Base-by-base conservation (phyloP, 2,888 invertebrate species). In the Caradrina kadenii region DNA sequence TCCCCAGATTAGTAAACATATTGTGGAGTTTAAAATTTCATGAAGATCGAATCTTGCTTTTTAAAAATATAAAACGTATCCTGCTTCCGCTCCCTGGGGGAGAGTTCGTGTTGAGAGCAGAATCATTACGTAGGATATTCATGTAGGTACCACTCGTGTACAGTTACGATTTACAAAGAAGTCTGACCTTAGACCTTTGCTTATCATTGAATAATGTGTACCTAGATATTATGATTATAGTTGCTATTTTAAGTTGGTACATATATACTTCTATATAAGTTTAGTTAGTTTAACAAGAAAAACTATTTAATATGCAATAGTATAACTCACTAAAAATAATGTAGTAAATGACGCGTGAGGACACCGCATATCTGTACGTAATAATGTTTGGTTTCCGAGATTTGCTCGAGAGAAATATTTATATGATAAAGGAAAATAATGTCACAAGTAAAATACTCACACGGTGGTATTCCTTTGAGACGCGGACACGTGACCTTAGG, bases 381-480 rank as follows among this genome's bases (percentile, higher is more conserved):
- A 50, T 54, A 54, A 63, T 73, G 31, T 66, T 79, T 63, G 49
- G 21, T 65, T 63, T 62, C 39, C 13, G 19, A 64, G 64, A 59
- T 64, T 63, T 79, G 15, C 53, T 52, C 52, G 50, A 54, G 22
- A 53, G 65, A 73, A 64, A 76, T 72, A 66, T 68, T 45, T 67
- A 48, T 67, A 66, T 78, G 48, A 66, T 53, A 65, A 35, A 45
- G n/a, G 31, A 54, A 64, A 45, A 45, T 45, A 45, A 61, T 65
- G 68, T 80, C 73, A 72, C 66, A 75, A 78, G 63, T 67, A 56
- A 73, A 45, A 74, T 68, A 80, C 75, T 74, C 54, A 73, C 72
- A 65, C 61, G 54, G 31, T n/a, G 22, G 21, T 59, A 80, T 82
- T 73, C 75, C 70, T 76, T 71, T 53, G 79, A 76, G 79, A 70